Evolutionary conservation across 2,888 invertebrate species (phyloP), one percentile per base, ranked within the genome.

Genomic region (Gandaritis pyraliata): DNA sequence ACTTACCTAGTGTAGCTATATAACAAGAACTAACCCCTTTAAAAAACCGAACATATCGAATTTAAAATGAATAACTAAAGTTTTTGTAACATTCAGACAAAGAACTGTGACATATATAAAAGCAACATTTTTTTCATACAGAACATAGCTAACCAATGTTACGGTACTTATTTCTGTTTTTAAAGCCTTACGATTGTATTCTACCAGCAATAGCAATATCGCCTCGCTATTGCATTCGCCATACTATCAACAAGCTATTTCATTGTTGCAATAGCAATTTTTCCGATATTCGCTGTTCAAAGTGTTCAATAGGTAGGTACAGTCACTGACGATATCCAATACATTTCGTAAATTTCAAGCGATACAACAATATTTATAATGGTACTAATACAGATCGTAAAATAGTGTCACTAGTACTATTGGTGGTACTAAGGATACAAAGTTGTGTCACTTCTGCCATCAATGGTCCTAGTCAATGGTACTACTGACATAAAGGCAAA

Each of bases 251-350:
- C 36, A 16, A 69, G 33, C 54, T 60, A 56, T 63, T 70, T 75
- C 74, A 78, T 78, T 76, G 78, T 77, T 69, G 58, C 74, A 75
- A 76, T 78, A 78, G 81, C 83, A 87, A 86, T 85, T 84, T 84
- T 85, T 81, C 78, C 76, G 70, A 56, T 58, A 68, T 55, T 58
- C 61, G 56, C 56, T 41, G 41, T 50, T 59, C 59, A 55, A 61
- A 51, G 53, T 41, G 41, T 50, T 43, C 43, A 43, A 43, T 43
- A 43, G 43, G 43, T 11, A 16, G 15, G 43, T 43, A 43, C 43
- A 43, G 11, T 43, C 11, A 16, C 16, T 11, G 43, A 43, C 43
- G 3, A 43, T 16, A 16, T 2, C 2, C 2, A 6, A 16, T 16
- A 33, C 33, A 33, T 8, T 8, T 33, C 8, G 8, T 33, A 10